Percentiles rank a stretch among this genome's conserved stretches.
Conservation (phyloP, 2,888 invertebrate species). For the Cremastinae sp. region DNA sequence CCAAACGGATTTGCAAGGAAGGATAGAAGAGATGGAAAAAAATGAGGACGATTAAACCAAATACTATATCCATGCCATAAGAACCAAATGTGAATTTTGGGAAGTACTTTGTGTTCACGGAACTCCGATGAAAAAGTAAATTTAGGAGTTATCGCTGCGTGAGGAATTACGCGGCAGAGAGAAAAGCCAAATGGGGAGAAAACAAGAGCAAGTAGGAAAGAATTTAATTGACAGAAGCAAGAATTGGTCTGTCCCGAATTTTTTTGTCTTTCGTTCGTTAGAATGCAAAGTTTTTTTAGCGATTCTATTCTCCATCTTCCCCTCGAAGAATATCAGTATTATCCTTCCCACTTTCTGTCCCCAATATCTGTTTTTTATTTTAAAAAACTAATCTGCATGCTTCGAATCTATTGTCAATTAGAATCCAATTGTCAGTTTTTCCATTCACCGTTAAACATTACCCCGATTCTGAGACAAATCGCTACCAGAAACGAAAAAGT, state of each 20-base stretch:
- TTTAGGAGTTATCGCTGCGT: conserved; percentile 57
- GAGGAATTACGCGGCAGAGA: neutral
- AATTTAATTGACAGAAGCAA: too few species aligned
- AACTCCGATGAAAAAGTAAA: conserved; percentile 68
- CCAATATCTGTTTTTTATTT: neutral
- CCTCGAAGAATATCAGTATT: conserved; percentile 29
- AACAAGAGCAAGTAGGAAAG: conserved; percentile 2
- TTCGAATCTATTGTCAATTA: conserved; percentile 16
- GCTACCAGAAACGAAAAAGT: neutral
- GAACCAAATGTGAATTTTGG: conserved; percentile 76
- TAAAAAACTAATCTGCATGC: conserved; percentile 27
- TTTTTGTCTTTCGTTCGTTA: conserved; percentile 17
- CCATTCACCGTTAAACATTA: conserved; percentile 9
- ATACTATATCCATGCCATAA: conserved; percentile 79
- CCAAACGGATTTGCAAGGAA: conserved; percentile 60
- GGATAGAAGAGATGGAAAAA: conserved; percentile 58
- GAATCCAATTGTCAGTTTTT: conserved; percentile 36
- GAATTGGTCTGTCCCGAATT: neutral
- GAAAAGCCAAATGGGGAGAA: conserved; percentile 2
- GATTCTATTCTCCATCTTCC: conserved; percentile 4
- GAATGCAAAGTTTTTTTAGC: conserved; percentile 2
- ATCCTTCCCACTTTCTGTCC: conserved; percentile 2
- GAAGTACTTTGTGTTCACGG: conserved; percentile 79
- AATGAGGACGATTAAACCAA: conserved; percentile 75
- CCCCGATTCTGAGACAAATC: neutral